A percentile compares a stretch with the other conserved stretches of the same genome.
Evolutionary conservation across 2,888 invertebrate genomes (phyloP).

Genomic region (Caenorhabditis sp.): DNA sequence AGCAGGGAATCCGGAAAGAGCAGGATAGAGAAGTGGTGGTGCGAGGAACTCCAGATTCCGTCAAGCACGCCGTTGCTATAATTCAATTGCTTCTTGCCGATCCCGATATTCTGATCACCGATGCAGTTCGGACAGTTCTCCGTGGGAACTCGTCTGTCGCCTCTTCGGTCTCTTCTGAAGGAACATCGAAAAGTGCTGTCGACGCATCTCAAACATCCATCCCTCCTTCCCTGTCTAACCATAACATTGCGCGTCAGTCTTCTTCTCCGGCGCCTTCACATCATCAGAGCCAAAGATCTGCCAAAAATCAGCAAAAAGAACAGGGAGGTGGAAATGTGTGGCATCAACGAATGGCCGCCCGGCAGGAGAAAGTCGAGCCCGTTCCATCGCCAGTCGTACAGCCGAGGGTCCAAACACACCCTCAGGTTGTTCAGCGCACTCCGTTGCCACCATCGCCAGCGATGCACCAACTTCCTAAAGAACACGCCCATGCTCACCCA

Average conservation of each 20-base stretch:
- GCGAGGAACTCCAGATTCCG: conserved; percentile 81
- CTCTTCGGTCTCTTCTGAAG: conserved; percentile 59
- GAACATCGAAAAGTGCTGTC: conserved; percentile 24
- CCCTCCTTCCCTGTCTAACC: conserved; percentile 12
- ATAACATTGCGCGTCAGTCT: no score
- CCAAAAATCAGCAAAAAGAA: conserved; percentile 85
- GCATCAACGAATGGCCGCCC: conserved; percentile 84
- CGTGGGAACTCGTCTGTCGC: conserved; percentile 56
- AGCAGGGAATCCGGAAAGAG: conserved; percentile 86
- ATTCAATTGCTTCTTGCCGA: conserved; percentile 94
- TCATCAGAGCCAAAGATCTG: no score
- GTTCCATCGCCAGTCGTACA: not conserved
- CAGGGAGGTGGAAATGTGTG: conserved; percentile 82
- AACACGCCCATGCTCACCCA: no score
- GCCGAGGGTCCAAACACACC: not conserved
- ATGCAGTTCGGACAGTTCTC: conserved; percentile 63
- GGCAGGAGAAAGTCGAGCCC: no score
- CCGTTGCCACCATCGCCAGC: no score
- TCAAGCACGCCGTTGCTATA: conserved; percentile 86
- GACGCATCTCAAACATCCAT: conserved; percentile 26
- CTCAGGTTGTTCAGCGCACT: not conserved
- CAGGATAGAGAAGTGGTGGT: conserved; percentile 95
- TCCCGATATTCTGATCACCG: conserved; percentile 84
- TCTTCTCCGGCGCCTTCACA: conserved; percentile 55
- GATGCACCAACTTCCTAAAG: no score